Conservation (phyloP, 2,797 vertebrate genomes). For the Galago senegalensis region DNA sequence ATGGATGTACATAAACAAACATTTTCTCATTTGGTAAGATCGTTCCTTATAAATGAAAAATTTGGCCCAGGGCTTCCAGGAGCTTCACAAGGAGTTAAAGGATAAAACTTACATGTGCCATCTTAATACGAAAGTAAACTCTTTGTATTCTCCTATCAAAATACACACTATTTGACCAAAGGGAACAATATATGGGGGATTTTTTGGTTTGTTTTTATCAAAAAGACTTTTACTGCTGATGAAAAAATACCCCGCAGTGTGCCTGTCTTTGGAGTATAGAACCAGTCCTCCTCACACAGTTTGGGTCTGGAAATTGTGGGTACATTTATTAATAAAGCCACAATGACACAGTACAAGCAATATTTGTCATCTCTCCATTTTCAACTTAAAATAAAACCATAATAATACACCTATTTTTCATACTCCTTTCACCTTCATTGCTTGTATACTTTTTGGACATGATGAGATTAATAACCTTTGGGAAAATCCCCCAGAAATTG, state of each 20-base stretch:
- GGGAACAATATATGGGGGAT: not conserved
- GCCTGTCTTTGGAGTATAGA: not conserved
- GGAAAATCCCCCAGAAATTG: constrained; percentile 4
- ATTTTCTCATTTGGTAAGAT: constrained; percentile 15
- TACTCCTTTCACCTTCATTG: not conserved
- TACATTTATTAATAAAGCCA: not conserved
- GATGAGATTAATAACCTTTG: not conserved
- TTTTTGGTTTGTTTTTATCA: not conserved
- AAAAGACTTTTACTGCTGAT: not conserved
- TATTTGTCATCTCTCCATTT: not conserved
- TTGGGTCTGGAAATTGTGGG: not conserved
- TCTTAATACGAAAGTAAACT: constrained; percentile 40
- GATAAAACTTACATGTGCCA: not conserved
- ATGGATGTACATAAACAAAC: constrained; percentile 53
- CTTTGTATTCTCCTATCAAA: not conserved
- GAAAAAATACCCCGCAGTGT: not conserved
- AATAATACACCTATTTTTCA: not conserved
- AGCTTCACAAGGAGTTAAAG: not conserved
- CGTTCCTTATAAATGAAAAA: constrained; percentile 34
- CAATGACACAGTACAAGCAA: not conserved
- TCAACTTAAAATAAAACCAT: constrained; percentile 23
- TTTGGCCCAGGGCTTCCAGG: constrained; percentile 8
- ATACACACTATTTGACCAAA: not conserved
- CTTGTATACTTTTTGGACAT: not conserved
- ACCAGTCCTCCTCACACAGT: not conserved